Evolutionary conservation across 1,140 invertebrate species (phyloP).

Genomic region (Metaphire vulgaris): DNA sequence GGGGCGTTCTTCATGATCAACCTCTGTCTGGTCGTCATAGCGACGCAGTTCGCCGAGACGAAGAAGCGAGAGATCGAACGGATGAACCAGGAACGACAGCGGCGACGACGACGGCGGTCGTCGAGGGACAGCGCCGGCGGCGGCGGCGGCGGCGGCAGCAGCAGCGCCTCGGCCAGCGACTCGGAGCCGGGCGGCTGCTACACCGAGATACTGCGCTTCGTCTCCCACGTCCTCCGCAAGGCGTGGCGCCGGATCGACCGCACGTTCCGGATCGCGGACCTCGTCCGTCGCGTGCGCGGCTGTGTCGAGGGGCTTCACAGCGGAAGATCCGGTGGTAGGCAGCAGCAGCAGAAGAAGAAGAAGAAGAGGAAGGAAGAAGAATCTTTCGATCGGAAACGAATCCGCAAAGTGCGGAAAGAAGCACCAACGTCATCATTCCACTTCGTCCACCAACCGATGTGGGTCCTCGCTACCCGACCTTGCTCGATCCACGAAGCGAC

Average conservation of each 20-base stretch:
- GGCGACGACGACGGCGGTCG: conserved; percentile 60
- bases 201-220: conserved; percentile 71
- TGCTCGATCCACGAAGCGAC: no score
- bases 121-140: no score
- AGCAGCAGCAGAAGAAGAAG: not conserved
- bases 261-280: not conserved
- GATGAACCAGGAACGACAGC: conserved; percentile 93
- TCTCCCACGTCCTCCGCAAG: conserved; percentile 80
- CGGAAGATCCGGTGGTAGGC: no score
- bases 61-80: conserved; percentile 99
- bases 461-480: no score
- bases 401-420: no score
- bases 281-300: no score
- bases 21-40: conserved; percentile 98
- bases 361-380: not conserved
- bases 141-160: no score
- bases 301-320: no score
- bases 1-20: conserved; percentile 99
- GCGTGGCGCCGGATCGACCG: conserved; percentile 60
- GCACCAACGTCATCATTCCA: no score
- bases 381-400: no score
- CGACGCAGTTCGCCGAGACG: conserved; percentile 98
- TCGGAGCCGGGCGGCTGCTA: conserved; percentile 51
- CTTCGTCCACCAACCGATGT: no score
- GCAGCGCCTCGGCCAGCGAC: conserved; percentile 68